Evolutionary conservation across 1,140 invertebrate species (phyloP), one percentile per base, ranked within the genome.

Genomic region (Pentalonia nigronervosa): DNA sequence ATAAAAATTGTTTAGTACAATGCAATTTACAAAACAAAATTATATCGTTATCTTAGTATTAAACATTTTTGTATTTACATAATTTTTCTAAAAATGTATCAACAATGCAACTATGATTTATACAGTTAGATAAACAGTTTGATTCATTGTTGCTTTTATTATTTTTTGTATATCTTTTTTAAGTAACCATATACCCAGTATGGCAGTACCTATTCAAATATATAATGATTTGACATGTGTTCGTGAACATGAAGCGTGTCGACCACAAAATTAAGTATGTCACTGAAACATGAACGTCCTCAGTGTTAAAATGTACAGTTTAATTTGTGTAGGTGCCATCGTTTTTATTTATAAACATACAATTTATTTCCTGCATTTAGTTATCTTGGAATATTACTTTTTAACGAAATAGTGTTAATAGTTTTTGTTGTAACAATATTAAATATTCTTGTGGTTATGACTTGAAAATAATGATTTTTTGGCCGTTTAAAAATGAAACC

Each of bases 141-240:
- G 60, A 67, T 67, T n/a, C 60, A 67, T 67, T 67, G 30, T 14
- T 4, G 9, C 60, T 67, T n/a, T 67, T 67, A 67, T 67, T 14
- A 9, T 30, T 67, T 30, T 67, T 67, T 67, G 60, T 76, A 76
- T 76, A 76, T 76, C 11, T 76, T 6, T n/a, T n/a, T 76, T n/a
- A 76, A 76, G n/a, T 76, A 76, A 76, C 14, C 30, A 76, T 76
- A 76, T n/a, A 76, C n/a, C n/a, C 30, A 76, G 60, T 48, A 48
- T 48, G 47, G 14, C 14, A 48, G 47, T 76, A 76, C n/a, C 60
- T 67, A 90, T 45, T 90, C 34, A 67, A 90, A 90, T 90, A 60
- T 53, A 53, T 20, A 56, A 67, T n/a, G 36, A 90, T 90, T 90
- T 90, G 25, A 67, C 36, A 67, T 67, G 41, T 90, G 56, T 67